These are phyloP conservation scores for Tenthredo livida DNA, from an alignment of 2,888 invertebrate species.

Conservation along the genomic window DNA sequence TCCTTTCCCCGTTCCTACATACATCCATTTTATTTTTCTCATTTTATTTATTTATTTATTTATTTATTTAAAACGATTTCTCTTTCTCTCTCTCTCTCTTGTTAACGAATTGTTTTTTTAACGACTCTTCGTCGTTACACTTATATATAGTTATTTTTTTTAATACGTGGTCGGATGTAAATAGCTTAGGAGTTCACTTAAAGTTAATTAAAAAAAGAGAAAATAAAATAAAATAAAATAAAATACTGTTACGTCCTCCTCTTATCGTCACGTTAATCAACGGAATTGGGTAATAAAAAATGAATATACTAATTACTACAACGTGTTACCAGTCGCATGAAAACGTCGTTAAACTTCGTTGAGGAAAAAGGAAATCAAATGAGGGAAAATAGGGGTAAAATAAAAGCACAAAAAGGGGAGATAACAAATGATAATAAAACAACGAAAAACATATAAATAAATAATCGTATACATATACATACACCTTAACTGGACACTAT, in stretches of 20 bases:
- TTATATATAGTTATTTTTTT: too few species aligned
- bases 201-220: constrained; percentile 23
- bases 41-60: neutral
- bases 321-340: neutral
- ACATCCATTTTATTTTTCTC: neutral
- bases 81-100: too few species aligned
- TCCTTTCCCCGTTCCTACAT: neutral
- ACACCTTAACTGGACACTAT: neutral
- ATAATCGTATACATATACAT: too few species aligned
- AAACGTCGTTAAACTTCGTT: neutral
- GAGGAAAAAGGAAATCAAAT: constrained; percentile 1
- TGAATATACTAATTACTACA: constrained; percentile 38
- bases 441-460: neutral
- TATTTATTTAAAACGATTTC: neutral
- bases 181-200: constrained; percentile 27
- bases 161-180: neutral
- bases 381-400: neutral
- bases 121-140: neutral
- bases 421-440: neutral
- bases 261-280: constrained; percentile 17
- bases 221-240: neutral
- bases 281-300: constrained; percentile 40
- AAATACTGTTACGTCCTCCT: neutral
- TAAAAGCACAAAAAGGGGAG: neutral
- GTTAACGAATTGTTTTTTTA: neutral